Evolutionary conservation across 2,888 invertebrate species (phyloP), one percentile per base, ranked within the genome.

Genomic region (Ectobius pallidus): DNA sequence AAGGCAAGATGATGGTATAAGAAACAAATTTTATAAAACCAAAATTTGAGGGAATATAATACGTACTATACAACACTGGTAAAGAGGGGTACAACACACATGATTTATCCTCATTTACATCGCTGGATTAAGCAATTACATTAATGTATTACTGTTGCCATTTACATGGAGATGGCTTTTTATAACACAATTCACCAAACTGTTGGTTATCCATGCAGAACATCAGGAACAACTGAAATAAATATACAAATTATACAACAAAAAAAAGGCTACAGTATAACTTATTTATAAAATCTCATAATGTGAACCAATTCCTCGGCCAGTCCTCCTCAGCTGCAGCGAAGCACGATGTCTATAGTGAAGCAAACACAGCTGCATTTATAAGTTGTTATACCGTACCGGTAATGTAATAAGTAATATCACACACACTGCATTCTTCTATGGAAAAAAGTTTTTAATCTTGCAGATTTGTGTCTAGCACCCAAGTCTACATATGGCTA

Each of bases 171-270:
- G 58, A 58, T 58, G 27, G 27, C n/a, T 58, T 25, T 30, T 30
- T 27, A 55, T 11, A 27, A 14, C 30, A 58, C 27, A 30, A 58
- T 58, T 14, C n/a, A 9, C n/a, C 22, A 58, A 58, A 14, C 25
- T 52, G 52, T 20, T 52, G 52, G 25, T n/a, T 30, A 58, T 58
- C 58, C 65, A 65, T 27, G 44, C 65, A 65, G 27, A 65, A 65
- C 18, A 27, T 65, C 58, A 73, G 73, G 73, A 73, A 73, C 73
- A 73, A 73, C 49, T 69, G 30, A 62, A 73, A 73, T 73, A 73
- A 73, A 73, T 73, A 63, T 73, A 58, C 58, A 68, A 68, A 72
- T 68, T 61, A 58, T 72, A 72, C 65, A 65, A n/a, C n/a, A n/a
- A n/a, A n/a, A 20, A 46, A 30, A 49, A 63, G 27, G 49, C 34